phyloP scores from a whole-genome alignment of 2,113 vertebrate genomes.

The Prinia subflava region DNA sequence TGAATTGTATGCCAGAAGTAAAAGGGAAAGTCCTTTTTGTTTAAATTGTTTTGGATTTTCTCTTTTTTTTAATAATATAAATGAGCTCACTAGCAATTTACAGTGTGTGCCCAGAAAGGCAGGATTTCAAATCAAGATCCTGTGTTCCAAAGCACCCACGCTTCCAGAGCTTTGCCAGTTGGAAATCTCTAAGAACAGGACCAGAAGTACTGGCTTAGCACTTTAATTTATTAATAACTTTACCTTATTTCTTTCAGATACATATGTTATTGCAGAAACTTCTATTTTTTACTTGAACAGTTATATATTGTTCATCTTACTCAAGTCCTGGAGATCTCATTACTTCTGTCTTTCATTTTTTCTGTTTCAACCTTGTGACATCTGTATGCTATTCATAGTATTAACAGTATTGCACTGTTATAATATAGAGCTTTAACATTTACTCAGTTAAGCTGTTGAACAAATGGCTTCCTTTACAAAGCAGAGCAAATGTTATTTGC shows the following conservation, averaged over 20 bases:
- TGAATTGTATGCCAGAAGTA: neutral
- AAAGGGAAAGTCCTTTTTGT: neutral
- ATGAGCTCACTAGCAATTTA: slow-evolving; percentile 34
- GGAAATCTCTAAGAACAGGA: slow-evolving; percentile 25
- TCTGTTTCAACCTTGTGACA: slow-evolving; percentile 45
- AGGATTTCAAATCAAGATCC: slow-evolving; percentile 13
- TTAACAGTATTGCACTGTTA: slow-evolving; percentile 53
- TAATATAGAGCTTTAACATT: neutral
- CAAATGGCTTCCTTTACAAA: slow-evolving; percentile 39
- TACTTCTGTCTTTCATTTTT: slow-evolving; percentile 53
- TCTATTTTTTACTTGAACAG: slow-evolving; percentile 59
- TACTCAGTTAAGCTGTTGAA: neutral
- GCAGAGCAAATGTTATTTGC: slow-evolving; percentile 11
- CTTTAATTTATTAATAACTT: slow-evolving; percentile 64
- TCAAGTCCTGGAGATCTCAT: slow-evolving; percentile 31
- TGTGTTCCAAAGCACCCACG: slow-evolving; percentile 23
- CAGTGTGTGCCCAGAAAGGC: slow-evolving; percentile 3
- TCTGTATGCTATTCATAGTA: slow-evolving; percentile 47
- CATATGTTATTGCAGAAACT: neutral
- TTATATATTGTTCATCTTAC: slow-evolving; percentile 31
- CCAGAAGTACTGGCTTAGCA: slow-evolving; percentile 24
- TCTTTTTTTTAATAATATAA: neutral
- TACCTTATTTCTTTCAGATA: slow-evolving; percentile 61
- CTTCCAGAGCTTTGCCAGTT: slow-evolving; percentile 38
- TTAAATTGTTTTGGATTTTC: neutral